Evolutionary conservation across 2,888 invertebrate species (phyloP).

Genomic region (Merodon equestris): DNA sequence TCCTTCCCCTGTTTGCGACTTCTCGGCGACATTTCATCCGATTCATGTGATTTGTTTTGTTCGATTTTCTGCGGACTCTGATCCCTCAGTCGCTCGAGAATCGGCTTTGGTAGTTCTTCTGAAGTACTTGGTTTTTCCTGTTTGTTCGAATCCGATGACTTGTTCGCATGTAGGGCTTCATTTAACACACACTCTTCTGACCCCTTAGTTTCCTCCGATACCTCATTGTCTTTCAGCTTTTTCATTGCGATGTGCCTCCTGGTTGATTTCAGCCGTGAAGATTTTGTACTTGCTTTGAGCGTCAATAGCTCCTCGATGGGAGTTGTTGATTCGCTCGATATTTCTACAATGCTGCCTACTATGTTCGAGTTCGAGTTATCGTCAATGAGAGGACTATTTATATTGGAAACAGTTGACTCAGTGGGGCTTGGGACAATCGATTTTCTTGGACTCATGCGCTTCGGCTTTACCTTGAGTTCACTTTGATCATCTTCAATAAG

Average conservation of each 20-base stretch:
- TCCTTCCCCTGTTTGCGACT: no score
- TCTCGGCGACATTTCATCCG: no score
- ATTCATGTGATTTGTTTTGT: no score
- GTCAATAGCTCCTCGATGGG: constrained; percentile 6
- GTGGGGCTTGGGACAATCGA: neutral
- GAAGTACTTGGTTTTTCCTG: neutral
- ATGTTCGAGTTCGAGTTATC: constrained; percentile 36
- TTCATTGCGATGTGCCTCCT: neutral
- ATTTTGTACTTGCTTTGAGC: no score
- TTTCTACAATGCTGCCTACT: constrained; percentile 16
- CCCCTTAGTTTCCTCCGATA: no score
- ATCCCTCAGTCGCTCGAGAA: no score
- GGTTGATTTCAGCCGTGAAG: neutral
- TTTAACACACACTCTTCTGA: no score
- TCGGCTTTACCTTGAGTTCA: no score
- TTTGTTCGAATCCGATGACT: neutral
- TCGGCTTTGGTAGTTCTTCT: neutral
- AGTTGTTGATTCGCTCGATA: constrained; percentile 26
- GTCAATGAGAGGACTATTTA: neutral
- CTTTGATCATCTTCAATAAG: no score
- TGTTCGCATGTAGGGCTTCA: neutral
- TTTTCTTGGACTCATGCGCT: no score
- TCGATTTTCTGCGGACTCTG: no score
- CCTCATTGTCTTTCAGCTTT: neutral
- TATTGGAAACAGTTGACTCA: no score